Conservation (phyloP, 2,113 vertebrate species). For the Eonycteris spelaea region DNA sequence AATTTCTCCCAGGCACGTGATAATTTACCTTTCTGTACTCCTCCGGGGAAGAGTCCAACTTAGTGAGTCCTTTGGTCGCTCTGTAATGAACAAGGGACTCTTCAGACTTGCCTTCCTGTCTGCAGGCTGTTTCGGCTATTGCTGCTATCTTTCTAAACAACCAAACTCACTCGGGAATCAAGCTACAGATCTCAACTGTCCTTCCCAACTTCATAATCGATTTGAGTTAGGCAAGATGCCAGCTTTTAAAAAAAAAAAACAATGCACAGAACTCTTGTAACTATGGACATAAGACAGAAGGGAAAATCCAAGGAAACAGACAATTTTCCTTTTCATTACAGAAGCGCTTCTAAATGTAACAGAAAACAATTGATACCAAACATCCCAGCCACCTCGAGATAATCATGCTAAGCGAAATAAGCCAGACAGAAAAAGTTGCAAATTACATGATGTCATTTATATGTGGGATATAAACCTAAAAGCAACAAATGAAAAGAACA, state of each 20-base stretch:
- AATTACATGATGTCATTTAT: too few species aligned
- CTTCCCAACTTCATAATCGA: slow-evolving; percentile 64
- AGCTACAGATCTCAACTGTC: slow-evolving; percentile 59
- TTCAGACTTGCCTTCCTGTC: slow-evolving; percentile 78
- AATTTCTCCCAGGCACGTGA: slow-evolving; percentile 40
- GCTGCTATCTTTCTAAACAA: slow-evolving; percentile 67
- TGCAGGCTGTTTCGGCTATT: slow-evolving; percentile 72
- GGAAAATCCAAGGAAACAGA: slow-evolving; percentile 29
- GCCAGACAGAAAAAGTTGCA: too few species aligned
- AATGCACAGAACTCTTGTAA: slow-evolving; percentile 53
- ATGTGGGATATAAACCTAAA: too few species aligned
- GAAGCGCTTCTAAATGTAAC: slow-evolving; percentile 37
- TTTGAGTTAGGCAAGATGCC: slow-evolving; percentile 68
- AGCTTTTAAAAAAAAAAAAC: slow-evolving; percentile 52
- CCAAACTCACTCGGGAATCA: slow-evolving; percentile 52
- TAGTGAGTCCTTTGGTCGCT: slow-evolving; percentile 50
- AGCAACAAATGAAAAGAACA: too few species aligned
- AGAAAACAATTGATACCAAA: background rate
- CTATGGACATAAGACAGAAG: slow-evolving; percentile 63
- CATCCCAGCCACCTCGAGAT: background rate
- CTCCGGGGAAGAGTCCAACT: slow-evolving; percentile 37
- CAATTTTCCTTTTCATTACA: slow-evolving; percentile 57
- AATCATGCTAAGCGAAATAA: too few species aligned
- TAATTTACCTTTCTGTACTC: slow-evolving; percentile 33
- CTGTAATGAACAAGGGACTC: slow-evolving; percentile 69